These are phyloP conservation scores for Paracanthobrama guichenoti DNA, from an alignment of 2,113 vertebrate genomes.

Conservation along the genomic window DNA sequence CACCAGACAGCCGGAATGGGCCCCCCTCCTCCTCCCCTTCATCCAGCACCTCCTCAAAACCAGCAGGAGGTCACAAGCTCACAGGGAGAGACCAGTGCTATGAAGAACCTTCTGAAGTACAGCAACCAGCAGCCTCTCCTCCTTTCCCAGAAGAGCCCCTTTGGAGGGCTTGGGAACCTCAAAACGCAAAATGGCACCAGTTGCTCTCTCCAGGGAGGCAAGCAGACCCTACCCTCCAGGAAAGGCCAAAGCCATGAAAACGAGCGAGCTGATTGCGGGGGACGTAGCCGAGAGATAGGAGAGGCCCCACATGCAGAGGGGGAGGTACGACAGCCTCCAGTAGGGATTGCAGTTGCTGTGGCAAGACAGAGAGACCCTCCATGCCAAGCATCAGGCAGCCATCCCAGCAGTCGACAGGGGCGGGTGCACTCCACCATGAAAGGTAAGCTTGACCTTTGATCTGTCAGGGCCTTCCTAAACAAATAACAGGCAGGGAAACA, in stretches of 20 bases:
- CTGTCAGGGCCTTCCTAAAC: conserved; percentile 34
- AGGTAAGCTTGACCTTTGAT: conserved; percentile 70
- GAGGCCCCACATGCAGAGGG: conserved; percentile 79
- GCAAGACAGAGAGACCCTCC: conserved; percentile 88
- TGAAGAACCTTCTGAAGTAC: conserved; percentile 95
- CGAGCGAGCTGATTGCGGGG: conserved; percentile 87
- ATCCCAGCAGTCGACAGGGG: conserved; percentile 76
- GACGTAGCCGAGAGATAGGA: conserved; percentile 80
- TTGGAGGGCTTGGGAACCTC: conserved; percentile 83
- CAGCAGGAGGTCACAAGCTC: conserved; percentile 80
- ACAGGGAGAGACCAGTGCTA: conserved; percentile 87
- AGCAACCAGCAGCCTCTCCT: conserved; percentile 92
- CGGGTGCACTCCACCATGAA: conserved; percentile 79
- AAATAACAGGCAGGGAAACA: conserved; percentile 31
- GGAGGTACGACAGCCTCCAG: conserved; percentile 92
- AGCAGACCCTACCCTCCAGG: conserved; percentile 71
- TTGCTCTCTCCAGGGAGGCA: conserved; percentile 87
- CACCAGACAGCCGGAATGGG: conserved; percentile 63
- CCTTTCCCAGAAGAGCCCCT: conserved; percentile 87
- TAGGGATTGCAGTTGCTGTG: conserved; percentile 92
- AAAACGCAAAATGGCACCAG: conserved; percentile 80
- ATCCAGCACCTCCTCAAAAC: conserved; percentile 64
- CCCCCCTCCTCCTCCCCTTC: conserved; percentile 65
- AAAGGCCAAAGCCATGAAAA: conserved; percentile 77
- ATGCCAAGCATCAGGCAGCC: conserved; percentile 76